Evolutionary conservation across 2,888 invertebrate genomes (phyloP).

Genomic region (Podabrus alpinus): DNA sequence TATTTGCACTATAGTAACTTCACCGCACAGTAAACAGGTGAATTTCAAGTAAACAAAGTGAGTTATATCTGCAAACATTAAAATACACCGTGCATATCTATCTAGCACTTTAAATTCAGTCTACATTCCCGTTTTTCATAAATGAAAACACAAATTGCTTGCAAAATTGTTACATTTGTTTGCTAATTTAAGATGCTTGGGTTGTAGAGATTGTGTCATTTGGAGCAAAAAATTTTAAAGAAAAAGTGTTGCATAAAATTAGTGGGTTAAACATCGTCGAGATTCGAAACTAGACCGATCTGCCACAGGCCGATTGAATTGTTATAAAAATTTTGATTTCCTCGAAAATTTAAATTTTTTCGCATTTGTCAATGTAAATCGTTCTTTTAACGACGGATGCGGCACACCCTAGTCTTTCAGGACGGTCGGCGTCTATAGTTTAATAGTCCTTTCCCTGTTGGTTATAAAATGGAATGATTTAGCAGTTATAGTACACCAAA

Average conservation of each 20-base stretch:
- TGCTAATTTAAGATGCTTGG: not conserved
- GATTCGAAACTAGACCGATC: not conserved
- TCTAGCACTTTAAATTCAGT: not conserved
- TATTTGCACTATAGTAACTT: constrained; percentile 30
- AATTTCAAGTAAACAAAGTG: constrained; percentile 18
- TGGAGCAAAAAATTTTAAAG: not conserved
- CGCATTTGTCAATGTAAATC: too few relatives aligned
- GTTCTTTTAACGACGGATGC: too few relatives aligned
- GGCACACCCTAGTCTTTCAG: too few relatives aligned
- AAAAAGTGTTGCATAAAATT: not conserved
- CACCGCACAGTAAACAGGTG: constrained; percentile 20
- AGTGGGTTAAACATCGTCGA: too few relatives aligned
- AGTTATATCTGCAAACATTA: not conserved
- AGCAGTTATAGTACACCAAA: too few relatives aligned
- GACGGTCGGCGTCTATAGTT: too few relatives aligned
- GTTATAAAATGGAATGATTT: too few relatives aligned
- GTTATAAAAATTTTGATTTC: too few relatives aligned
- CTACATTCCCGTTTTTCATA: not conserved
- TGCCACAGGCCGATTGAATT: too few relatives aligned
- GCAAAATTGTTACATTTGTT: not conserved
- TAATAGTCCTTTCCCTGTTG: too few relatives aligned
- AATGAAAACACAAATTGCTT: not conserved
- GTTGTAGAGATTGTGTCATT: not conserved
- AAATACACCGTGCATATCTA: not conserved
- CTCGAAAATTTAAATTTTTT: too few relatives aligned